Base-by-base conservation (phyloP, 2,113 vertebrate genomes). In the Xyliphius kryptos region DNA sequence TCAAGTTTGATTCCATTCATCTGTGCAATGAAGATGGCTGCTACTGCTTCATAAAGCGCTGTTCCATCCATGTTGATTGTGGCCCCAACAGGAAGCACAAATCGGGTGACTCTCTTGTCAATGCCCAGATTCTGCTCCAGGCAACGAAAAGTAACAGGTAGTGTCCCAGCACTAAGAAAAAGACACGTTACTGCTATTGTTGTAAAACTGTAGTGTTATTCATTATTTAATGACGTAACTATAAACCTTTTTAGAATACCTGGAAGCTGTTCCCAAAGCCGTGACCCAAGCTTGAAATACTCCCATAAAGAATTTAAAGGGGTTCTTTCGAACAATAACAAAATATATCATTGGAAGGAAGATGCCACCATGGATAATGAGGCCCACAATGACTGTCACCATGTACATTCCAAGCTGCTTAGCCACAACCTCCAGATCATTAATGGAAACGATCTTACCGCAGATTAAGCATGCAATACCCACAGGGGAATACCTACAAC, bases 61-160 rank as follows among this genome's bases (percentile, higher is more conserved):
- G 96, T 99, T 3, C 95, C 96, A 1, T 99, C 96, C 96, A 99
- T 98, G 79, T 99, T 99, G 72, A 99, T 99, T 12, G 95, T 99
- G 46, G 96, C 96, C 19, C 96, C 96, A 10, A 99, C 96, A 0
- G 96, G 96, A 65, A 99, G 94, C 56, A 99, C 96, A 1, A 99
- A 99, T 19, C 96, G 88, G 0, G 95, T 98, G 14, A 99, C 95
- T 11, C 96, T 90, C 67, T 97, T 98, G 79, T 99, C 96, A 56
- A 99, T 98, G 47, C 92, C 92, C 3, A 99, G 77, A 68, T 99
- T 99, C 64, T 99, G 94, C 79, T 99, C 96, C 56, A 99, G 82
- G 74, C 96, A 99, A 32, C 95, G 89, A 80, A 99, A 99, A 0
- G 96, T 99, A 63, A 99, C 96, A 0, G 96, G 96, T 61, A 99